phyloP scores from a whole-genome alignment of 2,888 invertebrate genomes.

The Siphlonurus alternatus region DNA sequence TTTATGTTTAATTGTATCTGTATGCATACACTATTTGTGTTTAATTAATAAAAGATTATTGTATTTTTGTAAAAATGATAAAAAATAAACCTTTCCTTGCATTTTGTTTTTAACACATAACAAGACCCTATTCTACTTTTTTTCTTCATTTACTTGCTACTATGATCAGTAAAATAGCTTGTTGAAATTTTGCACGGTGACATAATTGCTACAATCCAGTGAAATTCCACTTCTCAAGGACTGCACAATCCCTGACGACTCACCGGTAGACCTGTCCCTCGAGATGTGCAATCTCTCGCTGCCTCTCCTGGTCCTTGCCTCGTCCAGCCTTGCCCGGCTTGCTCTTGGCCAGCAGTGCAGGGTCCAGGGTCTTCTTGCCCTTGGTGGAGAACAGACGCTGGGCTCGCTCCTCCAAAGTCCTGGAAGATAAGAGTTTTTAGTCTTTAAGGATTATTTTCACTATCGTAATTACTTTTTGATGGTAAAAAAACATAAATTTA shows the following conservation, averaged over 20 bases:
- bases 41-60: too few species aligned
- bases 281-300: slow-evolving; percentile 71
- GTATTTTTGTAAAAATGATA: too few species aligned
- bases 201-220: not conserved
- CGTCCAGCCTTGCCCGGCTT: slow-evolving; percentile 52
- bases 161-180: too few species aligned
- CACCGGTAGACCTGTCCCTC: slow-evolving; percentile 80
- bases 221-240: not conserved
- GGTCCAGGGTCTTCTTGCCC: slow-evolving; percentile 83
- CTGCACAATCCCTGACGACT: slow-evolving; percentile 4
- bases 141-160: too few species aligned
- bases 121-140: too few species aligned
- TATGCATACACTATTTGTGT: too few species aligned
- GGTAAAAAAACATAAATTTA: too few species aligned
- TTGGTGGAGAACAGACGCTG: slow-evolving; percentile 92
- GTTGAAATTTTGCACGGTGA: too few species aligned
- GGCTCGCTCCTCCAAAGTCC: slow-evolving; percentile 90
- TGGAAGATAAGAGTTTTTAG: slow-evolving; percentile 18
- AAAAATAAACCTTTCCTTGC: too few species aligned
- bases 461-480: too few species aligned
- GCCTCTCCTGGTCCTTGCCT: slow-evolving; percentile 46
- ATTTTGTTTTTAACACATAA: too few species aligned
- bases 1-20: too few species aligned
- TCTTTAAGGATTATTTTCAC: not conserved
- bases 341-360: slow-evolving; percentile 78